Conservation (phyloP, 1,140 invertebrate species). For the Drosophila quadrilineata region DNA sequence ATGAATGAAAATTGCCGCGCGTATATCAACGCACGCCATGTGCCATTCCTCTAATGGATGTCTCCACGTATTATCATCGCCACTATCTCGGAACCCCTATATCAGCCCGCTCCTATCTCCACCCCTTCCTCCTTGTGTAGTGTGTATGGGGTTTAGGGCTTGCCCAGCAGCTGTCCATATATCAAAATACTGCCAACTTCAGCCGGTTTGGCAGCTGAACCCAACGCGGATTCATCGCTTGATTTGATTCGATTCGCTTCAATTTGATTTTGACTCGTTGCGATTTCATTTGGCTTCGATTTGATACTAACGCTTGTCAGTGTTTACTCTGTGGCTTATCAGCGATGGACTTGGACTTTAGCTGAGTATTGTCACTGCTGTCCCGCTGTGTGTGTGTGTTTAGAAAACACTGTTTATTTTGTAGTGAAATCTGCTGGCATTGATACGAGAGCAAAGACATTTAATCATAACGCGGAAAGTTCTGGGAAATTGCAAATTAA, state of each 20-base stretch:
- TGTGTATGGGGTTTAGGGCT: constrained; percentile 1
- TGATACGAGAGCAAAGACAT: no score
- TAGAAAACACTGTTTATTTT: no score
- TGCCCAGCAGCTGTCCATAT: constrained; percentile 29
- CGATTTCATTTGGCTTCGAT: constrained; percentile 37
- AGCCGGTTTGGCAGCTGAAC: not conserved
- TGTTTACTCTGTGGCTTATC: constrained; percentile 54
- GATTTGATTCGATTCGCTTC: constrained; percentile 68
- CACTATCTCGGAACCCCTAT: constrained; percentile 37
- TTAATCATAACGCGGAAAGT: no score
- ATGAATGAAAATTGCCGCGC: constrained; percentile 70
- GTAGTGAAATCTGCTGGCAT: constrained; percentile 68
- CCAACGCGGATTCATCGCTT: constrained; percentile 15
- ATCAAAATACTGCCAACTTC: constrained; percentile 25
- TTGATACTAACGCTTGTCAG: not conserved
- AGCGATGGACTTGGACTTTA: constrained; percentile 73
- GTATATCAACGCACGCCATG: constrained; percentile 66
- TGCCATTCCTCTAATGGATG: constrained; percentile 55
- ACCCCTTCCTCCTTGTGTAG: no score
- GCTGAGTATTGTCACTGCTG: constrained; percentile 23
- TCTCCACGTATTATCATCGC: constrained; percentile 60
- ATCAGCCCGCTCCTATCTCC: constrained; percentile 60
- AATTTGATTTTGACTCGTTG: constrained; percentile 37
- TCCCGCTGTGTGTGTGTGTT: constrained; percentile 33
- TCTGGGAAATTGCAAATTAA: no score